Conservation (phyloP, 2,113 vertebrate species). For the Gorsachius goisagi region DNA sequence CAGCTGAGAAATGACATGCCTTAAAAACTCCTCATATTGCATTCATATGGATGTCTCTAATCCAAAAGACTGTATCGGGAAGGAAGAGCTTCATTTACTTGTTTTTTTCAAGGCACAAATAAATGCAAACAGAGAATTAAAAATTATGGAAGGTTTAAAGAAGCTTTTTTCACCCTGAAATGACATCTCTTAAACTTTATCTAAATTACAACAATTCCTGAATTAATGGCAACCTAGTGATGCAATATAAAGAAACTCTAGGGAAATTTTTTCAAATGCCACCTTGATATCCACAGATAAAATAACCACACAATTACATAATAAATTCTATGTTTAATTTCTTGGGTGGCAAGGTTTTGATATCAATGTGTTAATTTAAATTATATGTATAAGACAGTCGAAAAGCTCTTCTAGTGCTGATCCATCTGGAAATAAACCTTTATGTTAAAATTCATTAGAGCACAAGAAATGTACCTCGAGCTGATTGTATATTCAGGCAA, state of each 20-base stretch:
- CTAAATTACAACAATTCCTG: not conserved
- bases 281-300: not conserved
- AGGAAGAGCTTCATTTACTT: not conserved
- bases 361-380: constrained; percentile 29
- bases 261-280: not conserved
- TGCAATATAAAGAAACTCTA: not conserved
- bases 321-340: constrained; percentile 29
- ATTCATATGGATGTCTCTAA: not conserved
- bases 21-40: not conserved
- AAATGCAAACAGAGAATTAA: not conserved
- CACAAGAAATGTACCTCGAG: constrained; percentile 36
- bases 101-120: not conserved
- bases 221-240: not conserved
- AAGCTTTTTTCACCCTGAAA: not conserved
- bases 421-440: constrained; percentile 39
- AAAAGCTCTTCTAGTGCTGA: constrained; percentile 17
- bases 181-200: not conserved
- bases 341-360: not conserved
- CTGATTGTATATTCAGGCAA: constrained; percentile 36
- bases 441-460: constrained; percentile 44
- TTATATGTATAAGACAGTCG: constrained; percentile 13
- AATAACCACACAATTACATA: not conserved
- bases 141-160: not conserved
- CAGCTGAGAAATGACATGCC: not conserved
- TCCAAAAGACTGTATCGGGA: not conserved